phyloP scores from a whole-genome alignment of 2,113 vertebrate species.

The Xerus inauris region DNA sequence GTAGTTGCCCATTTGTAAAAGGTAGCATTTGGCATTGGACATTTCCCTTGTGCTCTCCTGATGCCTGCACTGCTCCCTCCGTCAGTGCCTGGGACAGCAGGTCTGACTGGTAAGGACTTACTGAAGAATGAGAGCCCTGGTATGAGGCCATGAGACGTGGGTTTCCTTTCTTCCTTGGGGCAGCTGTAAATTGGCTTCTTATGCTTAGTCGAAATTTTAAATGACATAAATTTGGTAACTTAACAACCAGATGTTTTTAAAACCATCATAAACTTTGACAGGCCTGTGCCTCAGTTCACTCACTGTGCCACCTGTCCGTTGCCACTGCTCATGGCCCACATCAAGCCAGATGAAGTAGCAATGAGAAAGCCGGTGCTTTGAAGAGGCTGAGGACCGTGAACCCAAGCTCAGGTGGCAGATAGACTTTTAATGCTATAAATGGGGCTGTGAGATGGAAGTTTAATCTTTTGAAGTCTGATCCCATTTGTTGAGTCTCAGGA shows the following conservation, averaged over 20 bases:
- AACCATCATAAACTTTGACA: too few species aligned
- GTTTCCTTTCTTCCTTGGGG: neutral
- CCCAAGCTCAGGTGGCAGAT: conserved; percentile 40
- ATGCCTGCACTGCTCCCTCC: neutral
- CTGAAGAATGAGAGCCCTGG: neutral
- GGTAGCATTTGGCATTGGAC: neutral
- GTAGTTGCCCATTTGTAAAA: neutral
- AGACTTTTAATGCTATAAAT: conserved; percentile 61
- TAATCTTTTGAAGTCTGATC: conserved; percentile 76
- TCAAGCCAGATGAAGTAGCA: neutral
- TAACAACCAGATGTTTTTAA: too few species aligned
- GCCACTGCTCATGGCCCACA: neutral
- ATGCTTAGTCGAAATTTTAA: neutral
- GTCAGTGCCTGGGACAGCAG: neutral
- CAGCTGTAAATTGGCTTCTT: neutral
- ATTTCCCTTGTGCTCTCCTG: neutral
- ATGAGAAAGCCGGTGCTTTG: neutral
- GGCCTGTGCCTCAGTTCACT: neutral
- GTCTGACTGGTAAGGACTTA: too few species aligned
- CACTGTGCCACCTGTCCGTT: neutral
- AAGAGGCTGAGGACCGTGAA: neutral
- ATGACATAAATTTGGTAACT: neutral
- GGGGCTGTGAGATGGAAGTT: conserved; percentile 62
- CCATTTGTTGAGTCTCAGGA: conserved; percentile 67
- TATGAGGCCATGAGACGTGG: neutral